These are phyloP conservation scores for Microplitis demolitor DNA, from an alignment of 1,140 invertebrate genomes.

Conservation along the genomic window DNA sequence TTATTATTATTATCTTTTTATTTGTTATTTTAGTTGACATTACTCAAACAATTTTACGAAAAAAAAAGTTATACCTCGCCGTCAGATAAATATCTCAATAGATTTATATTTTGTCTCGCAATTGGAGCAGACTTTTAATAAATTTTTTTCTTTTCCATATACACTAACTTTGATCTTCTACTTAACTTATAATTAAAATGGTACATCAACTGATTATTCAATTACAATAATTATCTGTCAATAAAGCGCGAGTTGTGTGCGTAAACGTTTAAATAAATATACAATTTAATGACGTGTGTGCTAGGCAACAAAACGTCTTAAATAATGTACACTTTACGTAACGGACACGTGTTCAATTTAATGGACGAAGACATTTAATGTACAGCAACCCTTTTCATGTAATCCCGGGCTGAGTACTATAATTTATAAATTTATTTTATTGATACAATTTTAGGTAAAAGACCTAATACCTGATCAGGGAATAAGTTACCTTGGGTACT, in stretches of 20 bases:
- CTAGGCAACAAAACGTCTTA: background rate
- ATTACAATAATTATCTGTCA: background rate
- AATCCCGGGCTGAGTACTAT: background rate
- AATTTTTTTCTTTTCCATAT: background rate
- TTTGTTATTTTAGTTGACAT: background rate
- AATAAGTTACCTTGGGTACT: too few relatives aligned
- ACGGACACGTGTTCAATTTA: conserved; percentile 9
- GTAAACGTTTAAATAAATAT: background rate
- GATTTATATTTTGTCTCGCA: background rate
- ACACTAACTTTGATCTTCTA: background rate
- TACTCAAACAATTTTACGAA: background rate
- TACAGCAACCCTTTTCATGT: conserved; percentile 5
- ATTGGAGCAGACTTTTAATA: background rate
- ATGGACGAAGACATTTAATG: conserved; percentile 26
- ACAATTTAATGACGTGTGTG: background rate
- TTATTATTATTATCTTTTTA: conserved; percentile 33
- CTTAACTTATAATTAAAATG: background rate
- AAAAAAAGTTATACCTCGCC: background rate
- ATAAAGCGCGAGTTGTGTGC: background rate
- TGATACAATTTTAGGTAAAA: background rate
- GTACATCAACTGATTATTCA: background rate
- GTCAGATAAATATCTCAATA: background rate
- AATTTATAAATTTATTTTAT: conserved; percentile 8
- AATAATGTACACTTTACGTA: conserved; percentile 14
- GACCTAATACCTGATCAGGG: too few relatives aligned